Evolutionary conservation across 1,140 invertebrate genomes (phyloP).

Genomic region (Brachystomella parvula): DNA sequence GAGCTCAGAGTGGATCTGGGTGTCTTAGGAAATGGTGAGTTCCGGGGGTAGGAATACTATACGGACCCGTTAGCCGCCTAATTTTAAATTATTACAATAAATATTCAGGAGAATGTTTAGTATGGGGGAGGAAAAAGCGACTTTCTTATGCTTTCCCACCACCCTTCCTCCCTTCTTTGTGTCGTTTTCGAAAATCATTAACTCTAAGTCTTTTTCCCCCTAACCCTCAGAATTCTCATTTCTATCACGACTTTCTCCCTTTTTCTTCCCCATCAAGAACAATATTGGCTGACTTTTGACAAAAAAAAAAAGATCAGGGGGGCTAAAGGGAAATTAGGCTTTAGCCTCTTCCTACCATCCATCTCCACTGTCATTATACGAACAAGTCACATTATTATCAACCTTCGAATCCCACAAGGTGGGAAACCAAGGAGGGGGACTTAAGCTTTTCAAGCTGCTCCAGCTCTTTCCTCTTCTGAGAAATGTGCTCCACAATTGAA

Average conservation of each 20-base stretch:
- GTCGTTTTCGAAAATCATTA: slow-evolving; percentile 6
- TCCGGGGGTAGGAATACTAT: background rate
- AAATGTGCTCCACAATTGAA: background rate
- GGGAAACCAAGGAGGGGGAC: background rate
- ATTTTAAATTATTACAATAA: slow-evolving; percentile 11
- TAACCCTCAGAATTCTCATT: slow-evolving; percentile 6
- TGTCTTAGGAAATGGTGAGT: background rate
- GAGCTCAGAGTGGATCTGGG: background rate
- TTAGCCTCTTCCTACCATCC: background rate
- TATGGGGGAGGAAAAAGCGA: background rate
- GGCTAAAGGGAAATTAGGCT: background rate
- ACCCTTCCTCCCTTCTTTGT: too few species aligned
- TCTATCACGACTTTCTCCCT: slow-evolving; percentile 4
- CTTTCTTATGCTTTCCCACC: too few species aligned
- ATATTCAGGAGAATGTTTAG: background rate
- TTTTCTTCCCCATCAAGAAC: background rate
- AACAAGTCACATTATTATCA: slow-evolving; percentile 11
- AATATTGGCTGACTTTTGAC: slow-evolving; percentile 7
- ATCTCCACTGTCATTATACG: slow-evolving; percentile 4
- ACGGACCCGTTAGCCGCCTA: background rate
- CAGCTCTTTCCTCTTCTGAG: background rate
- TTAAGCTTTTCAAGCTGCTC: background rate
- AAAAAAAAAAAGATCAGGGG: background rate
- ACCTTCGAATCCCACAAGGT: background rate
- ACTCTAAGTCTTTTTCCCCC: too few species aligned